phyloP scores from a whole-genome alignment of 1,140 invertebrate species.

The Belonocnema kinseyi region DNA sequence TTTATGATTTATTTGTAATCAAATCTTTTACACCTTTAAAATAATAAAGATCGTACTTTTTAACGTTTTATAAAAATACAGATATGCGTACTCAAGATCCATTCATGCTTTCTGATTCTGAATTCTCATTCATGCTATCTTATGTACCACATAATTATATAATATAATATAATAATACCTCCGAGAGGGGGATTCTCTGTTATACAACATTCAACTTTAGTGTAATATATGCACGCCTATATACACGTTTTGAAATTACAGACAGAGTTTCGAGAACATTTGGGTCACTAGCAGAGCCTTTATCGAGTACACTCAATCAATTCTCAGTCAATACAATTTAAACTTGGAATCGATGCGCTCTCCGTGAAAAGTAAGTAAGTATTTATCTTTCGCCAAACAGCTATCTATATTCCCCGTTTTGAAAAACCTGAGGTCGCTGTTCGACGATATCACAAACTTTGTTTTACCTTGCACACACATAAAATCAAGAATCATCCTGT shows the following conservation, averaged over 20 bases:
- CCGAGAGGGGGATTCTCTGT: constrained; percentile 4
- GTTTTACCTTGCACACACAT: constrained; percentile 32
- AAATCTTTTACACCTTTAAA: constrained; percentile 55
- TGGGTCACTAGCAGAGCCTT: constrained; percentile 19
- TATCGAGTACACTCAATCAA: constrained; percentile 20
- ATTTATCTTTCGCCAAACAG: background rate
- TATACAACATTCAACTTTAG: constrained; percentile 27
- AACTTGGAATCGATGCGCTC: background rate
- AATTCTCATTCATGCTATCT: too few relatives aligned
- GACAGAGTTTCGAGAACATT: constrained; percentile 15
- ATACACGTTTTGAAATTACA: constrained; percentile 15
- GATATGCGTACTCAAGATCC: constrained; percentile 50
- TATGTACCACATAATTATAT: background rate
- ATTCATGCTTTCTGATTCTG: constrained; percentile 18
- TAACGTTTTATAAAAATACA: constrained; percentile 66
- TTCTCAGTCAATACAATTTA: background rate
- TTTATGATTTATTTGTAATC: constrained; percentile 50
- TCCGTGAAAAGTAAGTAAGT: background rate
- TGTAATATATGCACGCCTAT: constrained; percentile 17
- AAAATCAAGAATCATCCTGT: constrained; percentile 38
- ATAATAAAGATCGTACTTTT: constrained; percentile 55
- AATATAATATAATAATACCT: constrained; percentile 12
- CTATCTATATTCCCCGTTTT: constrained; percentile 3
- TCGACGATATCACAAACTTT: constrained; percentile 27
- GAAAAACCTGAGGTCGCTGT: constrained; percentile 15